Evolutionary conservation across 1,140 invertebrate genomes (phyloP).

Genomic region (Halesus radiatus): DNA sequence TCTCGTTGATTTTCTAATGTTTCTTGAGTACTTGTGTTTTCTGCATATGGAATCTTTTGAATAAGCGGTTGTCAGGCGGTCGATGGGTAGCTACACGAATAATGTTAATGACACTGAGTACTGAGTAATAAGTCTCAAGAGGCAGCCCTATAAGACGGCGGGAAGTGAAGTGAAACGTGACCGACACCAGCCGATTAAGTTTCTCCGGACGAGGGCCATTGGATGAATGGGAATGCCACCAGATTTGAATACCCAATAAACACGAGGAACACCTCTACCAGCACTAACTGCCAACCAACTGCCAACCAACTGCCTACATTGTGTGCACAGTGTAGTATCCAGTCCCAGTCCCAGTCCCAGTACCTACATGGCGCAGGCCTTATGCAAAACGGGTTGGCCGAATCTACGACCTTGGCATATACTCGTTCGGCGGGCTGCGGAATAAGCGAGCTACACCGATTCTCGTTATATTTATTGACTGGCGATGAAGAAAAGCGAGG

Average conservation of each 20-base stretch:
- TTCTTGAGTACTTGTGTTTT: too few species aligned
- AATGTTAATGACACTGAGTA: too few species aligned
- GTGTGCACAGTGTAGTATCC: neutral
- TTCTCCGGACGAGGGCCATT: slow-evolving; percentile 18
- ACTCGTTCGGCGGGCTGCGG: slow-evolving; percentile 5
- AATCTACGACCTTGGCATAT: slow-evolving; percentile 27
- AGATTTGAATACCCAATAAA: slow-evolving; percentile 29
- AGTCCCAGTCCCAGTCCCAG: too few species aligned
- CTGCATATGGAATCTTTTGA: too few species aligned
- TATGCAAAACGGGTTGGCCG: slow-evolving; percentile 30
- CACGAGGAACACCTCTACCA: neutral
- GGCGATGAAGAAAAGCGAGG: neutral
- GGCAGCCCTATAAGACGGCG: neutral
- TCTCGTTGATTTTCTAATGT: too few species aligned
- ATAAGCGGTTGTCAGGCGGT: too few species aligned
- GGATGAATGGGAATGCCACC: neutral
- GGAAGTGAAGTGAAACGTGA: slow-evolving; percentile 20
- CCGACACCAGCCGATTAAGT: neutral
- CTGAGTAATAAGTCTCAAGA: neutral
- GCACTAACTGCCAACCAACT: neutral
- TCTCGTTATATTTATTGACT: neutral
- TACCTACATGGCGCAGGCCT: neutral
- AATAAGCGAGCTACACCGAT: neutral
- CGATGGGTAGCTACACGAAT: too few species aligned
- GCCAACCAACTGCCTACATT: too few species aligned